Percentiles rank a stretch among this genome's conserved stretches.
Evolutionary conservation across 2,888 invertebrate genomes (phyloP).

Genomic region (Cryptocephalus moraei): DNA sequence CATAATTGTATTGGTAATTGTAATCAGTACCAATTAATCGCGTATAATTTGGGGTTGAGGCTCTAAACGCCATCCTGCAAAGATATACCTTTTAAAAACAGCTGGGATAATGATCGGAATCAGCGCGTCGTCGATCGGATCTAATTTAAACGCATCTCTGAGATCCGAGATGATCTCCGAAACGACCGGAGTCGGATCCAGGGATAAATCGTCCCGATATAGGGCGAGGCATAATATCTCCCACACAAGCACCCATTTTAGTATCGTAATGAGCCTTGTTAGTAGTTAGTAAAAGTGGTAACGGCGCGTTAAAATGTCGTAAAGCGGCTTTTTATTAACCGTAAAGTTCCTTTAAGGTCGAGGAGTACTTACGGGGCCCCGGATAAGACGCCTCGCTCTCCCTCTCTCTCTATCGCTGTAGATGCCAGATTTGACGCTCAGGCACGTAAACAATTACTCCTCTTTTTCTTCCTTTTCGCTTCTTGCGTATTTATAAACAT

Average conservation of each 20-base stretch:
- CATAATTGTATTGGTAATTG: too few species aligned
- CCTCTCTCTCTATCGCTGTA: slow-evolving; percentile 15
- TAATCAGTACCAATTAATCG: too few species aligned
- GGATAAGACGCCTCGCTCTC: too few species aligned
- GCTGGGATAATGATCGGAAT: too few species aligned
- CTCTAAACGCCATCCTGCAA: too few species aligned
- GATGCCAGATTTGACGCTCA: slow-evolving; percentile 25
- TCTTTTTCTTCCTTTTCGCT: slow-evolving; percentile 9
- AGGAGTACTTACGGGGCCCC: slow-evolving; percentile 21
- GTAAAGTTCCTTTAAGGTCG: slow-evolving; percentile 32
- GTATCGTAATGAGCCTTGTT: slow-evolving; percentile 38
- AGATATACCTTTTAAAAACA: too few species aligned
- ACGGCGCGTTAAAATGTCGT: slow-evolving; percentile 38
- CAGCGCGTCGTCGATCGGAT: too few species aligned
- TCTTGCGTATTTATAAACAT: too few species aligned
- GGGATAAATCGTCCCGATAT: slow-evolving; percentile 15
- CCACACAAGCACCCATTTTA: slow-evolving; percentile 15
- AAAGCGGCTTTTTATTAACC: slow-evolving; percentile 39
- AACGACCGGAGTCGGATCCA: slow-evolving; percentile 2
- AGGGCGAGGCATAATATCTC: slow-evolving; percentile 25
- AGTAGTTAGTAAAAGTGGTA: slow-evolving; percentile 39
- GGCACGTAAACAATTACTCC: slow-evolving; percentile 34
- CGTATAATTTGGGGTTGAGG: too few species aligned
- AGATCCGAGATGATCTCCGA: too few species aligned
- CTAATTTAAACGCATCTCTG: too few species aligned